Evolutionary conservation across 2,797 vertebrate species (phyloP).

Genomic region (Poecilia gillii): DNA sequence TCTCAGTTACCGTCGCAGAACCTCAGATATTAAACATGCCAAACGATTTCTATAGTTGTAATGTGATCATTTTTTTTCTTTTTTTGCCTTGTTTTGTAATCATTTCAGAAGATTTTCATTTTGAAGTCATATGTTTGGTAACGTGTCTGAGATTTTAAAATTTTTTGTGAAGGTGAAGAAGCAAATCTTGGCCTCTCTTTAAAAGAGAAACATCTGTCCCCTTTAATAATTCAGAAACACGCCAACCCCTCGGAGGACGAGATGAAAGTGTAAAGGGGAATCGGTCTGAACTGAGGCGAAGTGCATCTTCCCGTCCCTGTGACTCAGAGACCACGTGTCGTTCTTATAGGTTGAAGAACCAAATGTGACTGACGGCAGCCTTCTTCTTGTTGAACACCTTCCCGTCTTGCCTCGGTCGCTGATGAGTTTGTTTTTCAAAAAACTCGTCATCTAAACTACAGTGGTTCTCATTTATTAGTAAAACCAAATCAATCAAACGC

Average conservation of each 20-base stretch:
- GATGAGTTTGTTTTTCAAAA: background rate
- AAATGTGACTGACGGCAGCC: constrained; percentile 6
- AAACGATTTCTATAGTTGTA: background rate
- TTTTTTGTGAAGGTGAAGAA: constrained; percentile 10
- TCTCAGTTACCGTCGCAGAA: background rate
- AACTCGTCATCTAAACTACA: background rate
- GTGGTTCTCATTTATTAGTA: background rate
- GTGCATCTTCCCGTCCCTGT: background rate
- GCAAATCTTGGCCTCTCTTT: constrained; percentile 4
- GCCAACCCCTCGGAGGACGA: constrained; percentile 3
- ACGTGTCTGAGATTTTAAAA: background rate
- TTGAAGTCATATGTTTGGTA: background rate
- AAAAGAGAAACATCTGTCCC: constrained; percentile 23
- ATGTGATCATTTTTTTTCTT: background rate
- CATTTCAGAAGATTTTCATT: background rate
- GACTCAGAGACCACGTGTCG: background rate
- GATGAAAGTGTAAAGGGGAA: background rate
- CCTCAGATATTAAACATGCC: background rate
- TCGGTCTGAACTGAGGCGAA: background rate
- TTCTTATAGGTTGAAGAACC: background rate
- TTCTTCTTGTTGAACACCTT: constrained; percentile 1
- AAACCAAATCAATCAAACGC: background rate
- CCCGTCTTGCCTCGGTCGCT: background rate
- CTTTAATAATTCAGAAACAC: constrained; percentile 41
- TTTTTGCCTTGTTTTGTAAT: background rate